Evolutionary conservation across 1,140 invertebrate genomes (phyloP), one percentile per base, ranked within the genome.

Genomic region (Cryptotermes secundus): DNA sequence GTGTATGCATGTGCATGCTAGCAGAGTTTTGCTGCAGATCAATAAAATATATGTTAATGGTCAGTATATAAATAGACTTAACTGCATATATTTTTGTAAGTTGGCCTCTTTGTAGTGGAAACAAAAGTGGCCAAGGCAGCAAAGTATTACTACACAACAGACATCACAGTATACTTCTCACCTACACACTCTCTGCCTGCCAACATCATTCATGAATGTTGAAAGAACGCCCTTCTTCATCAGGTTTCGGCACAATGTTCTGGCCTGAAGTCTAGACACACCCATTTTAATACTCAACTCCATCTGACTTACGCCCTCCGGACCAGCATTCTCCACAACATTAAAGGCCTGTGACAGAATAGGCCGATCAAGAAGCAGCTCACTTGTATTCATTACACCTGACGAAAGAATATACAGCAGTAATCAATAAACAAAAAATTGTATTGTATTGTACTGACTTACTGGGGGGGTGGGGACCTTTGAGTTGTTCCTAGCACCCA

Each of bases 171-270:
- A 79, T 26, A 42, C 14, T 53, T 34, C 84, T 35, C 36, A 84
- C 84, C 80, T 84, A 34, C 36, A 81, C 6, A 84, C 84, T 72
- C 84, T 81, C 79, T 93, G 93, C 42, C 92, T 88, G 6, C 92
- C 92, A 19, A 90, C 87, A 85, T 93, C 92, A 81, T 90, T 89
- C 88, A 92, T 91, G 80, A 91, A 90, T 24, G 89, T 90, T 19
- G 90, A 89, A 42, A 91, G 89, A 45, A 91, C 87, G 45, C 90
- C 88, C 12, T 87, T 85, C 86, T 90, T 91, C 22, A 90, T 86
- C 12, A 93, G 86, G 86, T 92, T 91, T 42, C 91, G 88, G 42
- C 91, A 87, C 59, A 93, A 86, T 3, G 90, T 88, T 34, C 93
- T 86, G 3, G 91, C 87, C 53, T 92, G 91, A 0, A 93, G 87